These are phyloP conservation scores for Pyrgilauda ruficollis DNA, from an alignment of 2,113 vertebrate genomes.

Conservation along the genomic window DNA sequence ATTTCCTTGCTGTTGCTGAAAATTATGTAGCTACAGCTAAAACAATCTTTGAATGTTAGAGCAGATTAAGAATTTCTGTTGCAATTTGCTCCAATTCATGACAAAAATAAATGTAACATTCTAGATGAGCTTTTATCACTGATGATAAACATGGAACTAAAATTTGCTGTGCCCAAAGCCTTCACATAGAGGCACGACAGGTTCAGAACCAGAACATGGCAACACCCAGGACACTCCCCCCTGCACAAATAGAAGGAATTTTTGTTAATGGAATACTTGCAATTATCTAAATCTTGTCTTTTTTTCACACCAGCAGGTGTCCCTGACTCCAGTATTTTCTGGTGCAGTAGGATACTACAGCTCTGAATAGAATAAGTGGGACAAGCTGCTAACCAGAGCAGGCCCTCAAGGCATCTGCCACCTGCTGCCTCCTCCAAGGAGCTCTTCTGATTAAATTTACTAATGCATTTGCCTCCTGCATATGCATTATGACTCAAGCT, in stretches of 20 bases:
- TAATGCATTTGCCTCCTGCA: background rate
- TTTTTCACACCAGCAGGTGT: background rate
- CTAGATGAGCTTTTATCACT: background rate
- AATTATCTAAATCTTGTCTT: background rate
- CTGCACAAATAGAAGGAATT: background rate
- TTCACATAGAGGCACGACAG: background rate
- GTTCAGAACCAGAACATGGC: background rate
- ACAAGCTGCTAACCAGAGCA: background rate
- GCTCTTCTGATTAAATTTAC: background rate
- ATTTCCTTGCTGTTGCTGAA: background rate
- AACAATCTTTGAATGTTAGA: background rate
- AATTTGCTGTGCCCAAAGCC: background rate
- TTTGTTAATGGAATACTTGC: background rate
- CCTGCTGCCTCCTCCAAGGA: conserved; percentile 23
- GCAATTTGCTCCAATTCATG: background rate
- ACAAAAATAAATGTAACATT: background rate
- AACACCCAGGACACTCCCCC: background rate
- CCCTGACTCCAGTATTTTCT: background rate
- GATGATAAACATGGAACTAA: background rate
- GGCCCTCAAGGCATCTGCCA: conserved; percentile 28
- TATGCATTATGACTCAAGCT: background rate
- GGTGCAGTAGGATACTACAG: background rate
- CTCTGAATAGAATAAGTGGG: background rate
- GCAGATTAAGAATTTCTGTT: background rate
- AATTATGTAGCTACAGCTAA: background rate